These are phyloP conservation scores for Rhagoletis pomonella DNA, from an alignment of 1,140 invertebrate species.

Conservation along the genomic window DNA sequence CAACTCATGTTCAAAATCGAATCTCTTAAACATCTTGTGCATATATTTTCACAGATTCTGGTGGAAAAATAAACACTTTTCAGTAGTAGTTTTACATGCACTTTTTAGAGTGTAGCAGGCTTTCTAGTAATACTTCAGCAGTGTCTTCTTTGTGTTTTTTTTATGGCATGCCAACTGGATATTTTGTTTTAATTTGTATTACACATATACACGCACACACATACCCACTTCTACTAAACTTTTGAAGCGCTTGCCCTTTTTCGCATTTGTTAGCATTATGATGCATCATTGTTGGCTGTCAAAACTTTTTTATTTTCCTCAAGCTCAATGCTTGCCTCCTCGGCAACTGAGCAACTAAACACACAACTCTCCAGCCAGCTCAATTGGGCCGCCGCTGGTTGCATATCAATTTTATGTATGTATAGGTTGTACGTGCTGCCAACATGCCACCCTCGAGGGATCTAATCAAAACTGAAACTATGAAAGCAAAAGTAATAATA, in stretches of 20 bases:
- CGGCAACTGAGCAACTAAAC: slow-evolving; percentile 24
- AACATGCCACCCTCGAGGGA: not conserved
- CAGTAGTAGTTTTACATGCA: too few species aligned
- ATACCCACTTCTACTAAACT: not conserved
- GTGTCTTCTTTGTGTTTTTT: too few species aligned
- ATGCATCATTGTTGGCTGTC: slow-evolving; percentile 15
- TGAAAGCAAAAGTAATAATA: slow-evolving; percentile 44
- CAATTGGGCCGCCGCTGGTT: slow-evolving; percentile 16
- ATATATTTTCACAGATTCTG: too few species aligned
- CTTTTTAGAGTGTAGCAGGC: too few species aligned
- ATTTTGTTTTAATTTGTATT: not conserved
- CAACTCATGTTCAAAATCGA: too few species aligned
- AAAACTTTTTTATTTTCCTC: slow-evolving; percentile 26
- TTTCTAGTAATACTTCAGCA: too few species aligned
- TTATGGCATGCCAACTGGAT: not conserved
- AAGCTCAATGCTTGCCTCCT: slow-evolving; percentile 17
- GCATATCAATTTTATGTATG: not conserved
- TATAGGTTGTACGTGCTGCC: not conserved
- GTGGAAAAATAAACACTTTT: too few species aligned
- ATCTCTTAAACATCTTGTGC: too few species aligned
- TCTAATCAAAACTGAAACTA: slow-evolving; percentile 49
- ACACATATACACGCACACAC: not conserved
- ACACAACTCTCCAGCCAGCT: not conserved
- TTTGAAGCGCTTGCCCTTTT: not conserved
- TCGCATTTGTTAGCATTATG: not conserved